A percentile compares a stretch with the other conserved stretches of the same genome.
phyloP scores from a whole-genome alignment of 2,113 vertebrate species.

The Chroicocephalus ridibundus region DNA sequence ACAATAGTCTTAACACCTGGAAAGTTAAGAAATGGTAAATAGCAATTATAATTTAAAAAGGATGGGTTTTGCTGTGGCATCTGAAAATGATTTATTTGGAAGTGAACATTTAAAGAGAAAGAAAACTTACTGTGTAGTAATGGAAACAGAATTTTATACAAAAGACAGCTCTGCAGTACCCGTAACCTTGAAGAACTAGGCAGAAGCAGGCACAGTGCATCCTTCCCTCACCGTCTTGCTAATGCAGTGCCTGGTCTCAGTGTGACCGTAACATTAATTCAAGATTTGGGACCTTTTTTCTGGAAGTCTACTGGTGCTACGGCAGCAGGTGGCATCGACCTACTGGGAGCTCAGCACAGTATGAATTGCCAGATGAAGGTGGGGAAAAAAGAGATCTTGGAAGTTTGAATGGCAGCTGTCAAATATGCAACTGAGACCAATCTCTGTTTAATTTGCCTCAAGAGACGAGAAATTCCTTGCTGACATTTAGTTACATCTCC shows the following conservation, averaged over 20 bases:
- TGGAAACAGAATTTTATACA: rapidly evolving
- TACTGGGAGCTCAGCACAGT: background rate
- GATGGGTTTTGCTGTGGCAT: background rate
- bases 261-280: background rate
- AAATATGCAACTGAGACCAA: background rate
- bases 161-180: background rate
- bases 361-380: background rate
- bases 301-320: background rate
- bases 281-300: background rate
- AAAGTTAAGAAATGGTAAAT: background rate
- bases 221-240: background rate
- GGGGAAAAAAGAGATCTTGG: background rate
- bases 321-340: background rate
- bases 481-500: conserved; percentile 63
- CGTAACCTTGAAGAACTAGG: background rate
- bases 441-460: conserved; percentile 48
- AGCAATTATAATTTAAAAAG: background rate
- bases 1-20: background rate
- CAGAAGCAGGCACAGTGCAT: rapidly evolving
- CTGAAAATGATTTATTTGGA: background rate
- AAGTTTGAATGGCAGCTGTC: conserved; percentile 70
- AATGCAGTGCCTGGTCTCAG: rapidly evolving
- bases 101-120: background rate
- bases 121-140: rapidly evolving
- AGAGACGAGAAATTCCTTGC: conserved; percentile 64